A percentile compares a stretch with the other conserved stretches of the same genome.
Evolutionary conservation across 2,888 invertebrate species (phyloP).

Genomic region (Clostera curtula): DNA sequence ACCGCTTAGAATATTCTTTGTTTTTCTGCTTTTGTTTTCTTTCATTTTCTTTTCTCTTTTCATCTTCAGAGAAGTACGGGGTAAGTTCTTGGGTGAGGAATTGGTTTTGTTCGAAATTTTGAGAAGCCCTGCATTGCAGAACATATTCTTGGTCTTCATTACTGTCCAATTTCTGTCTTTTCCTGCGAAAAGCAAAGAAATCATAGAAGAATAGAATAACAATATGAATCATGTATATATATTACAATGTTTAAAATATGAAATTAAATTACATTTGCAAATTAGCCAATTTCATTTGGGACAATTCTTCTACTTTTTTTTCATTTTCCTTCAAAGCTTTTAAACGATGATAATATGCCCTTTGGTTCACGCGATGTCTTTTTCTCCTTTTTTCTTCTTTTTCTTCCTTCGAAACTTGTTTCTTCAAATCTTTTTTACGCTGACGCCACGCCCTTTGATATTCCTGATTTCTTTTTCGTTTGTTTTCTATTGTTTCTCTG

Average conservation of each 20-base stretch:
- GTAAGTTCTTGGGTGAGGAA: conserved; percentile 13
- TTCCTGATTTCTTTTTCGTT: too few relatives aligned
- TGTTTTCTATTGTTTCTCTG: too few relatives aligned
- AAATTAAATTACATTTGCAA: conserved; percentile 10
- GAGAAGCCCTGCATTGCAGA: conserved; percentile 6
- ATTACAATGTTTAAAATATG: conserved; percentile 9
- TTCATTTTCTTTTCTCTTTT: conserved; percentile 6
- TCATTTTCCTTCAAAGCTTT: conserved; percentile 15
- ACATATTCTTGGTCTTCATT: conserved; percentile 8
- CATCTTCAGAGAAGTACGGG: conserved; percentile 6
- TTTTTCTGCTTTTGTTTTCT: too few relatives aligned
- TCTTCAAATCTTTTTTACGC: too few relatives aligned
- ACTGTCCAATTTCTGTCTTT: conserved; percentile 6
- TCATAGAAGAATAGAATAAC: conserved; percentile 5
- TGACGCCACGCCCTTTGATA: too few relatives aligned
- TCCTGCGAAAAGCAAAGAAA: conserved; percentile 8
- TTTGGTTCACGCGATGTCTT: conserved; percentile 9
- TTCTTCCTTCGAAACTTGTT: too few relatives aligned
- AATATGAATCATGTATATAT: too few relatives aligned
- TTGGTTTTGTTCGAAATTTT: conserved; percentile 16
- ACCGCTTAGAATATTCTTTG: conserved; percentile 9
- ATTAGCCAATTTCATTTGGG: conserved; percentile 6
- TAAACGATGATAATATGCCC: conserved; percentile 16
- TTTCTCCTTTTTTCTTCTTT: conserved; percentile 8
- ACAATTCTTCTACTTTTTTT: conserved; percentile 11